Evolutionary conservation across 1,140 invertebrate species (phyloP), one percentile per base, ranked within the genome.

Genomic region (Euura saliciscinereae): DNA sequence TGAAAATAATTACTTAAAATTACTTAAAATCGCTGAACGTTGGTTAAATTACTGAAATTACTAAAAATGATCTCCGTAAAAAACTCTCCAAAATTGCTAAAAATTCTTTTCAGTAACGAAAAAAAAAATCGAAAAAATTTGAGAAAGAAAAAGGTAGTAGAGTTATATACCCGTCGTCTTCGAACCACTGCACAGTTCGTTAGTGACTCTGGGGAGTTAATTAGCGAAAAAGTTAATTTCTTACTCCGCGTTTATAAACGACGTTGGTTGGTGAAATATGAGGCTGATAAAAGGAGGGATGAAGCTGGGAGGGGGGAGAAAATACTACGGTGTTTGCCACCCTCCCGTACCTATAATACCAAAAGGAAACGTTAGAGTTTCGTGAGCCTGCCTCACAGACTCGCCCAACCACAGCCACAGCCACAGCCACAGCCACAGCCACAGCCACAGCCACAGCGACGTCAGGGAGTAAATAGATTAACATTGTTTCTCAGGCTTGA

Each of bases 201-300:
- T 85, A 85, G 79, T 78, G 78, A 70, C 81, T 82, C 79, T 69
- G 72, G 83, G 83, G 83, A 86, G 83, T 86, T 85, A 85, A 86
- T 86, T 86, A 85, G 84, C 80, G 84, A 86, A 85, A 84, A 86
- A 86, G 83, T 86, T 85, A 82, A 85, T 85, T 85, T 85, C 84
- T 85, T 84, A 80, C 79, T 78, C 51, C 28, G 28, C 74, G 78
- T 76, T 84, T 78, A 84, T 86, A 84, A 85, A 82, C 80, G 82
- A 83, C 82, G 79, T 28, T 59, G 28, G 28, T 28, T 75, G 71
- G 51, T 85, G 85, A 85, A 86, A 86, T 85, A 86, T 81, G 84
- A 85, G 82, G 77, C 80, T 85, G 85, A 86, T 86, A 86, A 86
- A 86, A 79, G 80, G 79, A 78, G 75, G 76, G 73, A 77, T 76